A percentile compares a stretch with the other conserved stretches of the same genome.
phyloP scores from a whole-genome alignment of 2,113 vertebrate genomes.

The Ornithorhynchus anatinus region DNA sequence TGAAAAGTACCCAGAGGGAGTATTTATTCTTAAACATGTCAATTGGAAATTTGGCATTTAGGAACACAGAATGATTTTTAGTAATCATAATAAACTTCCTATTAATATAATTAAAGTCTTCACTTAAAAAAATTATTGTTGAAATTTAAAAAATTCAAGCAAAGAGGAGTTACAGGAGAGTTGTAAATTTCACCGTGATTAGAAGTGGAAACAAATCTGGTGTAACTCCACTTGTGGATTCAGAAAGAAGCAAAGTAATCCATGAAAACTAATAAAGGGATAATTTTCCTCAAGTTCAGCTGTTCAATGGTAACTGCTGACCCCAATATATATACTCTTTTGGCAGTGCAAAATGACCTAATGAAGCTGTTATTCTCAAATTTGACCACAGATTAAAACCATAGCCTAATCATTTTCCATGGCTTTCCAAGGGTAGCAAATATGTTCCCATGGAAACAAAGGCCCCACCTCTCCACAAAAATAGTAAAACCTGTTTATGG shows the following conservation, averaged over 20 bases:
- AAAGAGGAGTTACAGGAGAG: too few relatives aligned
- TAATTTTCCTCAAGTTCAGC: background rate
- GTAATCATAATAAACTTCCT: too few relatives aligned
- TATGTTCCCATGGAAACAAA: background rate
- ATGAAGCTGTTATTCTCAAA: slow-evolving; percentile 5
- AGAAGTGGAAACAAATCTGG: background rate
- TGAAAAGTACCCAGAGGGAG: background rate
- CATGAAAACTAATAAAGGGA: background rate
- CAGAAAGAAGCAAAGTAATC: background rate
- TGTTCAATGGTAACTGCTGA: background rate
- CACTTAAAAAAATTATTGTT: too few relatives aligned
- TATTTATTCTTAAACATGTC: too few relatives aligned
- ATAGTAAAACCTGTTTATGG: too few relatives aligned
- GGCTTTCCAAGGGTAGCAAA: background rate
- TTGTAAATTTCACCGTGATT: background rate
- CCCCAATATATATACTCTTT: background rate
- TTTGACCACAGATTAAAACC: too few relatives aligned
- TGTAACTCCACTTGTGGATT: background rate
- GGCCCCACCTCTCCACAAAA: too few relatives aligned
- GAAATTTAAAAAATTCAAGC: too few relatives aligned
- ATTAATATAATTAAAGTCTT: too few relatives aligned
- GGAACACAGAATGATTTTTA: too few relatives aligned
- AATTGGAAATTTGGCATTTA: too few relatives aligned
- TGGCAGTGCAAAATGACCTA: background rate
- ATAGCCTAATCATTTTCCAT: slow-evolving; percentile 6